Base-by-base conservation (phyloP, 2,797 vertebrate genomes). In the Ceryle rudis region DNA sequence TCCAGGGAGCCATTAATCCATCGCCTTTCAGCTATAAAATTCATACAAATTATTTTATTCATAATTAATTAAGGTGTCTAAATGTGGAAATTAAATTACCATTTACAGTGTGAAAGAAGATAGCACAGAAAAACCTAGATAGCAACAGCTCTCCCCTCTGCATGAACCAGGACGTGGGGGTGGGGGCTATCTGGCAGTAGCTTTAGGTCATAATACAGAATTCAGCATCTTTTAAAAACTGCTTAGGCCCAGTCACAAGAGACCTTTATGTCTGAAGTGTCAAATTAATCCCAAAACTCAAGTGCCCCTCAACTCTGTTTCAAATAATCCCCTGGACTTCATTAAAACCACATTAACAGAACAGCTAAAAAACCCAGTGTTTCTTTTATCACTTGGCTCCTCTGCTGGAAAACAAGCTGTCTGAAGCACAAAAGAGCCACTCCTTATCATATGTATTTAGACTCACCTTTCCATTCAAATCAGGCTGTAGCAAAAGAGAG, bases 381-480 rank as follows among this genome's bases (percentile, higher is more conserved):
- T 67, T 55, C 44, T 60, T 51, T 25, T 37, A 49, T 44, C 11
- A 1, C 42, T 83, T 78, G 58, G 60, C 55, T 92, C 81, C 58
- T 93, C 57, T 16, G 6, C 75, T 80, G 65, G 57, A 79, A 90
- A 84, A 83, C 73, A 85, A 69, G 72, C 33, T 65, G 51, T 35
- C 8, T 35, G 60, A 54, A 91, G 47, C 85, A 93, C 91, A 90
- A 71, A 74, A 89, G 72, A 81, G 58, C 62, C 0, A 5, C 35
- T 80, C 52, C 39, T 89, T 39, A 0, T 86, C 90, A 54, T 22
- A 29, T 17, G 44, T 12, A 14, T 49, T 75, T 77, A 74, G 4
- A 86, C 82, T 95, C 94, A 97, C 91, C 94, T 97, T 96, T 93
- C 91, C 71, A 61, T 46, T 80, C 7, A 20, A 66, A 90, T 91